Evolutionary conservation across 2,888 invertebrate genomes (phyloP), one percentile per base, ranked within the genome.

Genomic region (Cephus sareptanus): DNA sequence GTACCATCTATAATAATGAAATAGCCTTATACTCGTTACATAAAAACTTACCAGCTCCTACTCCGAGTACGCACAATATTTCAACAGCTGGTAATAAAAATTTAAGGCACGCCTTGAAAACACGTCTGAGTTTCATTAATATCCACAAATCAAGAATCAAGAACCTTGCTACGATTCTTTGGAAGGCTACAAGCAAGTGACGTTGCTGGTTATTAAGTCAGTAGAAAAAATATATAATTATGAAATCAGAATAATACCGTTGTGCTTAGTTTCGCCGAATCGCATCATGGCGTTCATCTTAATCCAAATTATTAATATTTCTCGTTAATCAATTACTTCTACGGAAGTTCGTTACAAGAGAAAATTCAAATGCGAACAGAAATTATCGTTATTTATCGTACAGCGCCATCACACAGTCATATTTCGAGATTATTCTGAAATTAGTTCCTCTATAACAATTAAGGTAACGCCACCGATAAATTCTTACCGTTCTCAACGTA

Each of bases 121-220:
- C 74, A 71, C 77, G 73, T 75, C 81, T 79, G 12, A 80, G 74
- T 34, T 81, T 86, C 40, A 85, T 74, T 34, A 87, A 74, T 15
- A 87, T 73, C 86, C 87, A 87, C 6, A 86, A 76, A 76, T 88
- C 89, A n/a, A 87, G 75, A 40, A 82, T 81, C 34, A 85, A 15
- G 31, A 71, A 34, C 31, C 31, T 71, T 9, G 31, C 34, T 12
- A 23, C 13, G 33, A 71, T 34, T 34, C 23, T 31, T 31, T 71
- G 13, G 9, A 71, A 33, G 9, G 71, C 71, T 71, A 15, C 12
- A 31, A 31, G 13, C 9, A 56, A 56, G 23, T 56, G 56, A 56
- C 56, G 56, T 56, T 56, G 23, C 56, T 56, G 56, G 56, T 56
- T 56, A 56, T 56, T 9, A 56, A 56, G 23, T 9, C 23, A 56